These are phyloP conservation scores for Schizothorax lantsangensis DNA, from an alignment of 2,797 vertebrate species.

Conservation along the genomic window DNA sequence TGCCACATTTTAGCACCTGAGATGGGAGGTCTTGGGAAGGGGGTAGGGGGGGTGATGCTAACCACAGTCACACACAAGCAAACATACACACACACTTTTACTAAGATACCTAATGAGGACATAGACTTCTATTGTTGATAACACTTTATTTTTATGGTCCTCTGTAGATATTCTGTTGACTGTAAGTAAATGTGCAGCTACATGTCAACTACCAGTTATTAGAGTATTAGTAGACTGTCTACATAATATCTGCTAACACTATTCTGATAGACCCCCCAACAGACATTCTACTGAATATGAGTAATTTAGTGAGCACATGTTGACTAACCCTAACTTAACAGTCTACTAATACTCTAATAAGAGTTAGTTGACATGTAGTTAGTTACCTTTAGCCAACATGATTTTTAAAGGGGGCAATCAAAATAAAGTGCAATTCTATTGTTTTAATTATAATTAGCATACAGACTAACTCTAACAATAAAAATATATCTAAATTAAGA, in stretches of 20 bases:
- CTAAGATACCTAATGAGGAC: constrained; percentile 66
- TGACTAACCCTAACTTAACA: not conserved
- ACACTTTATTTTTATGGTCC: not conserved
- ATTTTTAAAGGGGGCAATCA: not conserved
- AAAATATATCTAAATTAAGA: not conserved
- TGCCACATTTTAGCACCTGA: constrained; percentile 79
- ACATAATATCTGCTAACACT: not conserved
- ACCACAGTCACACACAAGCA: constrained; percentile 50
- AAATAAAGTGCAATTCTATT: not conserved
- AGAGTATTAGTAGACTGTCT: not conserved
- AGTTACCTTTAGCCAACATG: not conserved
- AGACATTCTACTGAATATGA: not conserved
- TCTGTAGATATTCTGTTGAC: not conserved
- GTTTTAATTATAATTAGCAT: not conserved
- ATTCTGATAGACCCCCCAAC: not conserved
- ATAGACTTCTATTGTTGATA: not conserved
- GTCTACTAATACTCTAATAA: not conserved
- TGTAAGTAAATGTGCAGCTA: not conserved
- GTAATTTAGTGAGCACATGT: not conserved
- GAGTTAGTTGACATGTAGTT: not conserved
- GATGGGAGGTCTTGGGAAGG: constrained; percentile 62
- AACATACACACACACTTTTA: constrained; percentile 72
- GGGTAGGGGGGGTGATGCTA: constrained; percentile 66
- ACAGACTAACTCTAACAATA: not conserved
- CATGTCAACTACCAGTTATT: not conserved